Evolutionary conservation across 2,888 invertebrate genomes (phyloP).

Genomic region (Orthosia gracilis): DNA sequence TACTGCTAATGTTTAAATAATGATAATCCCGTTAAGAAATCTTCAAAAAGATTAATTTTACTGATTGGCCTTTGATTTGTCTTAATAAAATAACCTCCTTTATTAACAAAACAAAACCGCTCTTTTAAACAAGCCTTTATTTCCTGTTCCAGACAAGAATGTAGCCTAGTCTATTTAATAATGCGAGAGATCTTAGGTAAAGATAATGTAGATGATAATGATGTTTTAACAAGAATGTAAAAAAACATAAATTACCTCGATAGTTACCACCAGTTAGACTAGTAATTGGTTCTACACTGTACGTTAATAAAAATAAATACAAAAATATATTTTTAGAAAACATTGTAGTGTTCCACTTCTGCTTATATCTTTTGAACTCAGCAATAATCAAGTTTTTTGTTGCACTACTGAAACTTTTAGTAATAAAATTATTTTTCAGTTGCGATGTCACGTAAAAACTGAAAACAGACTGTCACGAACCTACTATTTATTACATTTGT

Average conservation of each 20-base stretch:
- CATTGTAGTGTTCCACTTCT: slow-evolving; percentile 33
- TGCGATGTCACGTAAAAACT: slow-evolving; percentile 27
- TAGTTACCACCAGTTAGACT: neutral
- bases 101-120: no score
- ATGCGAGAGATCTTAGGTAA: neutral
- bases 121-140: no score
- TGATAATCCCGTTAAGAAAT: neutral
- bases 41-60: neutral
- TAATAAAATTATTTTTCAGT: neutral
- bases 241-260: slow-evolving; percentile 36
- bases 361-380: slow-evolving; percentile 23
- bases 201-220: neutral
- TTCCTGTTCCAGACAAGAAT: no score
- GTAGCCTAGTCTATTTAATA: neutral
- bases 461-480: slow-evolving; percentile 4
- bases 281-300: slow-evolving; percentile 22
- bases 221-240: neutral
- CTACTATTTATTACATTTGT: slow-evolving; percentile 6
- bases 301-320: slow-evolving; percentile 52
- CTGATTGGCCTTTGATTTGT: neutral
- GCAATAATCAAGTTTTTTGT: neutral
- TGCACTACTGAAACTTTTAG: neutral
- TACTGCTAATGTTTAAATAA: neutral
- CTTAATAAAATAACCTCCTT: no score
- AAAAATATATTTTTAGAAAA: slow-evolving; percentile 34